Evolutionary conservation across 2,888 invertebrate genomes (phyloP).

Genomic region (Uropetala carovei): DNA sequence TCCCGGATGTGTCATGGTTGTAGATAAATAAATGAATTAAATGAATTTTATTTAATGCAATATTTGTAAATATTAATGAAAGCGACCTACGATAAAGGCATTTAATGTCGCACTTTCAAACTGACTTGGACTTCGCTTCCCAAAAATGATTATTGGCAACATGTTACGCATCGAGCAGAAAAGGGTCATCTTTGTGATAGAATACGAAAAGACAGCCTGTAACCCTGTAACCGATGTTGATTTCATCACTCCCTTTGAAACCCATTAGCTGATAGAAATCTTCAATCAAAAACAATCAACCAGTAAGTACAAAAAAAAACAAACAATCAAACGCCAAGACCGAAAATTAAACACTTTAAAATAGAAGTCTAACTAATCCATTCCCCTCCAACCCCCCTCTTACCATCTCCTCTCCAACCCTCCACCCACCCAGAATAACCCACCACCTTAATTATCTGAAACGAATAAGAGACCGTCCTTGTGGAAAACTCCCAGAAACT

Average conservation of each 20-base stretch:
- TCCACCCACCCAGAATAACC: constrained; percentile 22
- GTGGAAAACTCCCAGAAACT: constrained; percentile 5
- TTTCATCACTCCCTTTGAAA: neutral
- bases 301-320: neutral
- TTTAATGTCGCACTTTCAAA: no score
- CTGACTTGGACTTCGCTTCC: no score
- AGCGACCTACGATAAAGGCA: no score
- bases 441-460: constrained; percentile 45
- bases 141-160: no score
- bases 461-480: constrained; percentile 17
- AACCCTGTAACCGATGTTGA: neutral
- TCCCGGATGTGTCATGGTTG: no score
- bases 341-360: constrained; percentile 20
- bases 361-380: neutral
- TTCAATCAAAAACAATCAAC: neutral
- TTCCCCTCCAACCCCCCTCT: constrained; percentile 8
- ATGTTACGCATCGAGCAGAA: no score
- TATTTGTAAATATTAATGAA: no score
- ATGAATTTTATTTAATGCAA: no score
- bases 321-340: neutral
- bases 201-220: neutral
- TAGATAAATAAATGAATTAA: no score
- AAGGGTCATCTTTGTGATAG: no score
- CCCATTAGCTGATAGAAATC: neutral
- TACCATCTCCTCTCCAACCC: neutral